Base-by-base conservation (phyloP, 2,113 vertebrate genomes). In the Rutilus rutilus region DNA sequence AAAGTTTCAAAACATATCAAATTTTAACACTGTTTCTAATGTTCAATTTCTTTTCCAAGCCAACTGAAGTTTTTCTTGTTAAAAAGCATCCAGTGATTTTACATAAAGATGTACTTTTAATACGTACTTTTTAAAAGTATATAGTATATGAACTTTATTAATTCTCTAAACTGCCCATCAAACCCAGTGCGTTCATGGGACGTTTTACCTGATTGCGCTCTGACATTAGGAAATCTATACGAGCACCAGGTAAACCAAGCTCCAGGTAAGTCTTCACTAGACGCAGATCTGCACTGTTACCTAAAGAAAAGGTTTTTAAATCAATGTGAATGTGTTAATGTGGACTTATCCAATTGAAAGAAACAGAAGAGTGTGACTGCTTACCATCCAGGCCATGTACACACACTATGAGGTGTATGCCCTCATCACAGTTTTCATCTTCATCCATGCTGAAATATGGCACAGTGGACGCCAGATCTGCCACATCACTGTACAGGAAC, bases 251-350 rank as follows among this genome's bases (percentile, higher is more conserved):
- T 15, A 99, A 92, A 88, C 98, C 98, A 79, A 99, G 97, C 90
- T 99, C 98, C 91, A 99, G 95, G 27, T 99, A 99, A 36, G 97
- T 99, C 94, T 98, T 99, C 89, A 99, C 98, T 88, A 99, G 93
- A 89, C 98, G 96, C 39, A 99, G 94, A 91, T 99, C 98, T 83
- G 98, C 98, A 85, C 97, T 99, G 93, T 99, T 99, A 85, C 98
- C 98, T 99, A 8, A 54, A 71, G 7, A 27, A 23, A 50, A n/a
- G 1, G 45, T 39, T n/a, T 47, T 19, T 10, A 10, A 42, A 17
- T 84, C 17, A 0, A 25, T 62, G 11, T 36, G 47, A 15, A 47
- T 73, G 4, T 69, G 62, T 57, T 5, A 39, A 52, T 52, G 0
- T 10, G 3, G 47, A 54, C 2, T 57, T 23, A 9, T 9, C 3